These are phyloP conservation scores for Phaonia tiefii DNA, from an alignment of 2,888 invertebrate genomes.

Conservation along the genomic window DNA sequence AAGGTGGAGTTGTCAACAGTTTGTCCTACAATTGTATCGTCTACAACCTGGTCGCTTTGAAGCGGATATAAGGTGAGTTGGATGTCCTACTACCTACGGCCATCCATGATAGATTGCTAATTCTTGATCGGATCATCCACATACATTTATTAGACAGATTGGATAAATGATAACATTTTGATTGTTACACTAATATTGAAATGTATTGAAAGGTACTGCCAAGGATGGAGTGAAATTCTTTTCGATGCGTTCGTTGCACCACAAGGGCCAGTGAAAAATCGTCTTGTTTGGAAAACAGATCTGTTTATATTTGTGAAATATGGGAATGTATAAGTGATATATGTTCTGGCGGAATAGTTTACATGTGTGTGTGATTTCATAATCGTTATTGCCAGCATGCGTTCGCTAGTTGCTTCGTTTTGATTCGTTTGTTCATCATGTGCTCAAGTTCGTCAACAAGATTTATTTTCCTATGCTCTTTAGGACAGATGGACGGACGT, in stretches of 20 bases:
- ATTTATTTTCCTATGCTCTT: constrained; percentile 46
- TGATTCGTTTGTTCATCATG: constrained; percentile 1
- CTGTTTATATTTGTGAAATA: not conserved
- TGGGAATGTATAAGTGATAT: constrained; percentile 25
- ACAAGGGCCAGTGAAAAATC: not conserved
- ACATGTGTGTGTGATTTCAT: constrained; percentile 15
- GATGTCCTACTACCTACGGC: too few relatives aligned
- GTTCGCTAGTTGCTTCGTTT: constrained; percentile 3
- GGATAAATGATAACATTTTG: too few relatives aligned
- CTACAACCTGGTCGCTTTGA: not conserved
- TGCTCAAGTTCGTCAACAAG: constrained; percentile 46
- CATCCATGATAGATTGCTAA: too few relatives aligned
- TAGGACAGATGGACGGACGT: constrained; percentile 30
- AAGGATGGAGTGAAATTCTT: too few relatives aligned
- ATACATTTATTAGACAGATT: too few relatives aligned
- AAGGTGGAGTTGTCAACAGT: not conserved
- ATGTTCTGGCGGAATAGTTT: not conserved
- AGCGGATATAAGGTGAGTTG: too few relatives aligned
- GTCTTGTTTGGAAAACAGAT: not conserved
- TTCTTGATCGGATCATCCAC: too few relatives aligned
- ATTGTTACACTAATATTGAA: too few relatives aligned
- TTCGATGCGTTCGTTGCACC: not conserved
- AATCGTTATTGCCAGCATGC: constrained; percentile 47
- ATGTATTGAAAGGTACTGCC: too few relatives aligned
- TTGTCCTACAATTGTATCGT: not conserved